Conservation (phyloP, 2,113 vertebrate species). For the Garra rufa region DNA sequence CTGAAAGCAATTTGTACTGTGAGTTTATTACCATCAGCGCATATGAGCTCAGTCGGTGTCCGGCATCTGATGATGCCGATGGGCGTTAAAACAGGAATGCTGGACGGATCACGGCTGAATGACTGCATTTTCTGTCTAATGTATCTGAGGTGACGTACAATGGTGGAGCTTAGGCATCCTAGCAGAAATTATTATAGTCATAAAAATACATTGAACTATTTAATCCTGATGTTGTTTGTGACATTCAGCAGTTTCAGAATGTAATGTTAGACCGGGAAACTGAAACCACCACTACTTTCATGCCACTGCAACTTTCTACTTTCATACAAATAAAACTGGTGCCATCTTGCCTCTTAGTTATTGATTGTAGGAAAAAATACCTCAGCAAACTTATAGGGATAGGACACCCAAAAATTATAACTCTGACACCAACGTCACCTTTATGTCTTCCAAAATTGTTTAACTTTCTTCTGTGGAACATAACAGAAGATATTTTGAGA, state of each 20-base stretch:
- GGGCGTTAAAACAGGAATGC: constrained; percentile 13
- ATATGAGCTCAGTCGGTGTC: neutral
- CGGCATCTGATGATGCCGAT: constrained; percentile 14
- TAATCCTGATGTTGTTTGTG: neutral
- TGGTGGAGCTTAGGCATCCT: constrained; percentile 3
- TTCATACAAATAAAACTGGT: neutral
- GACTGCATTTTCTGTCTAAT: neutral
- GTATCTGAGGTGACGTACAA: neutral
- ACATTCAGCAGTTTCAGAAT: too few species aligned
- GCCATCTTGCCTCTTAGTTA: neutral
- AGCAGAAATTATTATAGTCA: constrained; percentile 43
- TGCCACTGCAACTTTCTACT: neutral
- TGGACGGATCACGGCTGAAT: constrained; percentile 1
- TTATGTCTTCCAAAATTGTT: neutral
- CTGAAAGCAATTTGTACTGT: neutral
- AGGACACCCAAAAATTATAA: too few species aligned
- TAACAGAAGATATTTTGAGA: neutral
- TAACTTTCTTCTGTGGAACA: neutral
- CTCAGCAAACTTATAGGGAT: neutral
- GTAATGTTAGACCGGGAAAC: neutral
- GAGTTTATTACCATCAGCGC: neutral
- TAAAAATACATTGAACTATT: neutral
- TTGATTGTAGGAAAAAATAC: neutral
- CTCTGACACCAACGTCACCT: too few species aligned
- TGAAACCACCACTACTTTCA: neutral